Conservation (phyloP, 2,797 vertebrate species). For the Semaprochilodus insignis region DNA sequence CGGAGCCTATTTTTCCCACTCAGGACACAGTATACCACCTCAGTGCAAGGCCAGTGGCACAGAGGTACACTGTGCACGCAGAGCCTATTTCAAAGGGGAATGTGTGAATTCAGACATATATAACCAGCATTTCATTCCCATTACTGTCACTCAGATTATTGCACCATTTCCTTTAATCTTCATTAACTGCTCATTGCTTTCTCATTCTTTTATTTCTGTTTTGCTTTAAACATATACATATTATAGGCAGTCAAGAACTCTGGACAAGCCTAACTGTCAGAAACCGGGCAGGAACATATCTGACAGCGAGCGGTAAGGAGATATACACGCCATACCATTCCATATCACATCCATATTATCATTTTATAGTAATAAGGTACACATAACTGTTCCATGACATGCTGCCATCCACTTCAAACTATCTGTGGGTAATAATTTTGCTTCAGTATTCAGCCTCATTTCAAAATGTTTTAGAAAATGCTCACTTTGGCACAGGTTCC, state of each 20-base stretch:
- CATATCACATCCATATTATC: slow-evolving; percentile 8
- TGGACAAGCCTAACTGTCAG: slow-evolving; percentile 91
- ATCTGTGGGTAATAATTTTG: background rate
- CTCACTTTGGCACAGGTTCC: background rate
- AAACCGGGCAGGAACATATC: slow-evolving; percentile 87
- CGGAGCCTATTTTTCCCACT: slow-evolving; percentile 75
- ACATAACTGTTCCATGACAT: background rate
- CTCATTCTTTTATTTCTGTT: slow-evolving; percentile 68
- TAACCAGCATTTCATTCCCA: slow-evolving; percentile 39
- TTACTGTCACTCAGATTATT: slow-evolving; percentile 22
- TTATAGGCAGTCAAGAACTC: slow-evolving; percentile 91
- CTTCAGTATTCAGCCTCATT: background rate
- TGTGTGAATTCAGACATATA: slow-evolving; percentile 14
- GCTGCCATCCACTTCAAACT: background rate
- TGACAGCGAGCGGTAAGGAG: slow-evolving; percentile 93
- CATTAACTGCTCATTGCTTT: slow-evolving; percentile 58
- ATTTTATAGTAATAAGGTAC: background rate
- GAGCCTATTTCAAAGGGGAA: slow-evolving; percentile 12
- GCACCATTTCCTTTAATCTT: slow-evolving; percentile 54
- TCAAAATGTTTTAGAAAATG: background rate
- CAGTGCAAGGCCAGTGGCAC: slow-evolving; percentile 80
- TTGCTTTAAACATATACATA: slow-evolving; percentile 82
- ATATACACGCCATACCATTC: slow-evolving; percentile 48
- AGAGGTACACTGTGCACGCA: slow-evolving; percentile 69
- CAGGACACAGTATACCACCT: slow-evolving; percentile 83